Evolutionary conservation across 2,113 vertebrate genomes (phyloP).

Genomic region (Hystrix cristata): DNA sequence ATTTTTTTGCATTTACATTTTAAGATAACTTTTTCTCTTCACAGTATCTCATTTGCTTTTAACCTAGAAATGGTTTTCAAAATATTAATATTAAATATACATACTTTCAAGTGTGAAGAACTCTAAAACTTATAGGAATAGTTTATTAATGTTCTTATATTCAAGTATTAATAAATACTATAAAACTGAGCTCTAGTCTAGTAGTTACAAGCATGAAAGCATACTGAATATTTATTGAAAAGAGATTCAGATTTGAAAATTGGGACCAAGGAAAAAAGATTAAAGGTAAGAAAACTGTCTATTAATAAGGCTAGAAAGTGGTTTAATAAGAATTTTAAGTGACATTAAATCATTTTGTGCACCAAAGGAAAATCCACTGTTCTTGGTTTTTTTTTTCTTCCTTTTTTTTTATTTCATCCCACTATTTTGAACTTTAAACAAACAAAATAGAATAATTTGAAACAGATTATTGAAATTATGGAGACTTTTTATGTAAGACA

Average conservation of each 20-base stretch:
- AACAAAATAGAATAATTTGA: conserved; percentile 9
- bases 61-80: neutral
- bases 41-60: conserved; percentile 15
- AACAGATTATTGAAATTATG: neutral
- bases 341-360: neutral
- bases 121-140: neutral
- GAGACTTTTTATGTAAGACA: neutral
- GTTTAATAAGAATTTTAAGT: conserved; percentile 44
- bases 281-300: neutral
- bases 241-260: neutral
- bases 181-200: neutral
- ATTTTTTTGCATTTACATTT: neutral
- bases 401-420: neutral
- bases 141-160: neutral
- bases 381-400: neutral
- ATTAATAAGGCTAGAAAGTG: neutral
- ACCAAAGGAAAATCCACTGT: neutral
- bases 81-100: neutral
- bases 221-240: neutral
- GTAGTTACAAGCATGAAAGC: neutral
- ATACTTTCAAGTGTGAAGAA: neutral
- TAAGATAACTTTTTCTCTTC: neutral
- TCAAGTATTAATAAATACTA: neutral
- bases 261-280: neutral
- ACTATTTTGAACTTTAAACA: neutral